Evolutionary conservation across 2,888 invertebrate species (phyloP), one percentile per base, ranked within the genome.

Genomic region (Nasonia oneida): DNA sequence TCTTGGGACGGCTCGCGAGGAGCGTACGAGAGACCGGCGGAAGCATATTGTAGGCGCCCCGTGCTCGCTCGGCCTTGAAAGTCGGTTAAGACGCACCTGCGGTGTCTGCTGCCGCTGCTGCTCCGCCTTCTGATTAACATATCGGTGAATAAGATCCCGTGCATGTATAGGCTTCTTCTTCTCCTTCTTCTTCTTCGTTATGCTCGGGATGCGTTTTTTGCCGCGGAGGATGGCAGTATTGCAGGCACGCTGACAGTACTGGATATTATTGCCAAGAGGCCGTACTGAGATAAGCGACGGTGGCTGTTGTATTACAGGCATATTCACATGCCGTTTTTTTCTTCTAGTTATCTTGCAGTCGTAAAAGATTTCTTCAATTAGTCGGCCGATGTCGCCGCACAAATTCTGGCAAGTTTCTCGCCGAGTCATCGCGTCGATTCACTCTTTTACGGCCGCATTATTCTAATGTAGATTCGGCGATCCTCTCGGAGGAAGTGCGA

Each of bases 1-100:
- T 78, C 85, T 86, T 53, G 71, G 61, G 70, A 50, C 61, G 39
- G 12, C 15, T 18, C 4, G 42, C 39, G 8, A 47, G 12, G 18
- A 53, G 15, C 5, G 3, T 15, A 15, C 5, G 37, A 5, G 29
- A 29, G 29, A 29, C 15, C 78, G 64, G 80, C 85, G 85, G 86
- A 86, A 83, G 80, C 80, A 81, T 80, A 75, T 75, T 78, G 82
- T 53, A 82, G 82, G 76, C 81, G 83, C 81, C 47, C 39, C 64
- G 73, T 81, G 84, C 70, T 84, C 84, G 77, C 81, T 86, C 84
- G 84, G 64, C 84, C 84, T 84, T 87, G 86, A 84, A 87, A 83
- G 83, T 86, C 87, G 86, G 84, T 86, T 86, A 61, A 81, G 85
- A 74, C 79, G 74, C 79, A 73, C 57, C 42, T 76, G 23, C 23